These are phyloP conservation scores for Sebastes cheni DNA, from an alignment of 2,797 vertebrate species.

Conservation along the genomic window DNA sequence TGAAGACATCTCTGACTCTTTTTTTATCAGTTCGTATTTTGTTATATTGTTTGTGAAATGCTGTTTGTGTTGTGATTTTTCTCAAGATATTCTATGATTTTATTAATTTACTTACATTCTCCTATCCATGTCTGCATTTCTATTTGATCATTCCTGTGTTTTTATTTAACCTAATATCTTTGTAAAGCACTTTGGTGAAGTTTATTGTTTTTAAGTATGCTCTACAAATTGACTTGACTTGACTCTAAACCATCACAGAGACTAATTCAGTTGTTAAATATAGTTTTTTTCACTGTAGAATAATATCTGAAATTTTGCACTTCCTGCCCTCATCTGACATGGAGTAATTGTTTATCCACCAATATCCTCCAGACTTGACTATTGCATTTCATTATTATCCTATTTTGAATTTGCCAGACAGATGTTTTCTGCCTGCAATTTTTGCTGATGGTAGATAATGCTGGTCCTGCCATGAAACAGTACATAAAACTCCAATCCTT, in stretches of 20 bases:
- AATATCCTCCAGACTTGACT: background rate
- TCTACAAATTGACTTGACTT: background rate
- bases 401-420: slow-evolving; percentile 3
- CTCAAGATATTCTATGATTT: background rate
- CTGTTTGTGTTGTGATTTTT: background rate
- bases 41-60: background rate
- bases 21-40: background rate
- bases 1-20: background rate
- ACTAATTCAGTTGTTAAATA: background rate
- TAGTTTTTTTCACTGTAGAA: background rate
- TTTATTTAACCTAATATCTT: background rate
- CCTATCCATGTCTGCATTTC: background rate
- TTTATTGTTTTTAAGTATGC: background rate
- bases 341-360: background rate
- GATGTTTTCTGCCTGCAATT: background rate
- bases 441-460: slow-evolving; percentile 1
- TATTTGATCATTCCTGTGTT: background rate
- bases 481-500: background rate
- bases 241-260: background rate
- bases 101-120: background rate
- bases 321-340: background rate
- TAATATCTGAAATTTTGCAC: background rate
- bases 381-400: background rate
- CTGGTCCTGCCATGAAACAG: background rate
- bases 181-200: background rate